These are phyloP conservation scores for Hypanus sabinus DNA, from an alignment of 2,113 vertebrate genomes.

Conservation along the genomic window DNA sequence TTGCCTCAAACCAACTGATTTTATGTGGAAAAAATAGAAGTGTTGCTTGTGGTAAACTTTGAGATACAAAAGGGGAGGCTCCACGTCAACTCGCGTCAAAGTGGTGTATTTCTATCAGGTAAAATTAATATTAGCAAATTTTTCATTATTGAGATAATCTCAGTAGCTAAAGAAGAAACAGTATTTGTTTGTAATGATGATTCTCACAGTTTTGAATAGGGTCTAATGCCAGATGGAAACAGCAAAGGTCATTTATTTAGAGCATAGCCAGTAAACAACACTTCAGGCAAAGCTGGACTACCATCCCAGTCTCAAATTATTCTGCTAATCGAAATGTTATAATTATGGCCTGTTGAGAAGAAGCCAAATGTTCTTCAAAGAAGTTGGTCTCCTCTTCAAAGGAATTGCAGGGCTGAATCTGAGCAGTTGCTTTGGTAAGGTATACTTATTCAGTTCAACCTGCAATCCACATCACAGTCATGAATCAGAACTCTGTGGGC, in stretches of 20 bases:
- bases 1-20: background rate
- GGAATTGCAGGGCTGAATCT: background rate
- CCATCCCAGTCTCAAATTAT: background rate
- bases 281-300: background rate
- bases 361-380: background rate
- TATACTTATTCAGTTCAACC: background rate
- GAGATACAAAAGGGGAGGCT: background rate
- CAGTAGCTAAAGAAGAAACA: background rate
- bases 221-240: background rate
- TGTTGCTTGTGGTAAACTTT: background rate
- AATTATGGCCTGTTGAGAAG: background rate
- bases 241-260: background rate
- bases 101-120: background rate
- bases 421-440: background rate
- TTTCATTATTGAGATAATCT: background rate
- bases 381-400: background rate
- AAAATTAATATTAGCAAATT: background rate
- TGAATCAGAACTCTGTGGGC: background rate
- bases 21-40: background rate
- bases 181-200: background rate
- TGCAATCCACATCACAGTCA: background rate
- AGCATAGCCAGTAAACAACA: background rate
- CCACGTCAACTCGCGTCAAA: background rate
- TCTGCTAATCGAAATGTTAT: background rate
- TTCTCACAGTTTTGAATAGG: background rate